A percentile compares a stretch with the other conserved stretches of the same genome.
Conservation (phyloP, 2,797 vertebrate genomes). For the Liparis tanakae region DNA sequence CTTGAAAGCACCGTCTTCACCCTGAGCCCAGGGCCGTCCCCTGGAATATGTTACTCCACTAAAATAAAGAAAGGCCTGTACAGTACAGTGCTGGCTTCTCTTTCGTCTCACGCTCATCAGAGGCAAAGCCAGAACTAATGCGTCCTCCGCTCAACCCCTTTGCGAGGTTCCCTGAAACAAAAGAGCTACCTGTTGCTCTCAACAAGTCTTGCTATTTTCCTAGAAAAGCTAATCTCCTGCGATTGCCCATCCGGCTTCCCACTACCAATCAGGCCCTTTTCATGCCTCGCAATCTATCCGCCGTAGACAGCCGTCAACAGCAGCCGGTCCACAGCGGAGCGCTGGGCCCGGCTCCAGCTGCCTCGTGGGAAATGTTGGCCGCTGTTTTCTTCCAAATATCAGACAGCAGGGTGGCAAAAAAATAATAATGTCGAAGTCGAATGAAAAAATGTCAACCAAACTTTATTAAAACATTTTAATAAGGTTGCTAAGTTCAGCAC, state of each 20-base stretch:
- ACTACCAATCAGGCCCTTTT: constrained; percentile 41
- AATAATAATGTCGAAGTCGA: background rate
- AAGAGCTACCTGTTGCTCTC: constrained; percentile 33
- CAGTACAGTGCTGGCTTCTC: background rate
- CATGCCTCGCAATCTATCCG: constrained; percentile 62
- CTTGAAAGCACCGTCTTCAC: constrained; percentile 27
- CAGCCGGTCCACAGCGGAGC: constrained; percentile 15
- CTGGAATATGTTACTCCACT: constrained; percentile 28
- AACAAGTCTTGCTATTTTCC: constrained; percentile 42
- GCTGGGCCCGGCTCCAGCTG: constrained; percentile 19
- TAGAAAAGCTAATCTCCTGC: constrained; percentile 51
- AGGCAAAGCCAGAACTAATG: constrained; percentile 6
- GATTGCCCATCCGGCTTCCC: constrained; percentile 43
- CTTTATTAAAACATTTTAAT: background rate
- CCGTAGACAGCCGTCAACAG: constrained; percentile 48
- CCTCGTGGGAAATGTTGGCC: constrained; percentile 32
- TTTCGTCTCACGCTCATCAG: constrained; percentile 8
- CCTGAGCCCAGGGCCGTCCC: constrained; percentile 16
- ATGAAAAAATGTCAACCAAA: background rate
- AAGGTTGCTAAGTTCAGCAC: background rate
- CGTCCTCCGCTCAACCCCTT: background rate
- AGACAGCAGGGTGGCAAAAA: constrained; percentile 7
- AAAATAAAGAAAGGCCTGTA: constrained; percentile 1
- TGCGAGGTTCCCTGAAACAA: constrained; percentile 44
- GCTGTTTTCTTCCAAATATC: constrained; percentile 16